Conservation (phyloP, 2,888 invertebrate genomes). For the Thalpophila matura region DNA sequence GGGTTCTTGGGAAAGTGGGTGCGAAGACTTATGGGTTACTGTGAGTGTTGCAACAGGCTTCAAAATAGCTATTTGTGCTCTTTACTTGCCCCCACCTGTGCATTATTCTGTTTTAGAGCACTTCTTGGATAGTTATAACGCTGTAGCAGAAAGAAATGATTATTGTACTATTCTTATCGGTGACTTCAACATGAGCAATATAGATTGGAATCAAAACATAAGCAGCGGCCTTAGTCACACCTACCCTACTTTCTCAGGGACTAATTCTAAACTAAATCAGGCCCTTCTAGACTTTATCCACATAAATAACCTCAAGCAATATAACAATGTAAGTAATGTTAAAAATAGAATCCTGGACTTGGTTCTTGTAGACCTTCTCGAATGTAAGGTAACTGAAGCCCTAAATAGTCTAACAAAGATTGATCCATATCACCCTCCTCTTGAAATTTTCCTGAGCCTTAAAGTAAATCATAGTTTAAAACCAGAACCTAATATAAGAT, state of each 20-base stretch:
- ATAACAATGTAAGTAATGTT: slow-evolving; percentile 10
- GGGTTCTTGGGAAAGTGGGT: slow-evolving; percentile 7
- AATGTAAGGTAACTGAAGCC: slow-evolving; percentile 8
- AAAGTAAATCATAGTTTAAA: slow-evolving; percentile 1
- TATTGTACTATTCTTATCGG: slow-evolving; percentile 5
- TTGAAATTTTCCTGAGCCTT: not conserved
- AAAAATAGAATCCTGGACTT: slow-evolving; percentile 16
- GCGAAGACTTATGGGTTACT: slow-evolving; percentile 19
- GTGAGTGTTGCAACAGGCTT: not conserved
- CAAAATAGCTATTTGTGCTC: slow-evolving; percentile 14
- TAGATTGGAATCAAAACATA: not conserved
- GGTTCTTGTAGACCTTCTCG: not conserved
- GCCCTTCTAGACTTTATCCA: slow-evolving; percentile 2
- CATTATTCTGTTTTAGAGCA: not conserved
- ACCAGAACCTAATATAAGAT: slow-evolving; percentile 4
- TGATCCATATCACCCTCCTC: slow-evolving; percentile 1
- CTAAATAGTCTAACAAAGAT: slow-evolving; percentile 1
- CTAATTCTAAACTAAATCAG: slow-evolving; percentile 1
- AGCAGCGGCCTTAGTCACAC: not conserved
- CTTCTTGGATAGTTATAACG: slow-evolving; percentile 8
- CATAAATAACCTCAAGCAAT: not conserved
- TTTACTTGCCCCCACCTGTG: slow-evolving; percentile 15
- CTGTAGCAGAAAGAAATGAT: slow-evolving; percentile 4
- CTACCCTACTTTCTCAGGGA: not conserved
- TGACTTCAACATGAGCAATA: slow-evolving; percentile 16